These are phyloP conservation scores for Laticauda colubrina DNA, from an alignment of 2,113 vertebrate genomes.

Conservation along the genomic window DNA sequence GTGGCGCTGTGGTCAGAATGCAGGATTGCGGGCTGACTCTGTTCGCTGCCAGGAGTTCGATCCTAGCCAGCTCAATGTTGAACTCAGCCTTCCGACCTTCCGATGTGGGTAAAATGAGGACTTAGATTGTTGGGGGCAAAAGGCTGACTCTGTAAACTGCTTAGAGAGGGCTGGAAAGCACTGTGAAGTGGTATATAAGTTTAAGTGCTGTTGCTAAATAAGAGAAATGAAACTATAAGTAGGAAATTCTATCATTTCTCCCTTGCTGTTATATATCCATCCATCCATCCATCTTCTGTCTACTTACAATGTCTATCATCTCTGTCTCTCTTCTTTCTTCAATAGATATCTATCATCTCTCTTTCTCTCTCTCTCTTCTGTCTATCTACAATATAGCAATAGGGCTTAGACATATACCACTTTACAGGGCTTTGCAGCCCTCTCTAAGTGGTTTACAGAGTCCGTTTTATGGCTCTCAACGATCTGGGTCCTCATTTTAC, in stretches of 20 bases:
- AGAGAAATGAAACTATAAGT: background rate
- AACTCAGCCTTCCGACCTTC: background rate
- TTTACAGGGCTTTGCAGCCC: no score
- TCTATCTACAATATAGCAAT: no score
- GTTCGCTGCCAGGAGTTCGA: background rate
- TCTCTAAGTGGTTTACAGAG: no score
- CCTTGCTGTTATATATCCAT: background rate
- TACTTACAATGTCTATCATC: no score
- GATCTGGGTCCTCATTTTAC: no score
- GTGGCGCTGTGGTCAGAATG: background rate
- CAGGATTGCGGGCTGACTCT: background rate
- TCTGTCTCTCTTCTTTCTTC: no score
- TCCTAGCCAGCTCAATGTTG: background rate
- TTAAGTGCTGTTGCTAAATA: background rate
- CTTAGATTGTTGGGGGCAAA: background rate
- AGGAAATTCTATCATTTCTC: background rate
- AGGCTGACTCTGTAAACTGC: no score
- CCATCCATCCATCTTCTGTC: no score
- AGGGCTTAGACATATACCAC: no score
- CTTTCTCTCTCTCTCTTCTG: no score
- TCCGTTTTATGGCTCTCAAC: no score
- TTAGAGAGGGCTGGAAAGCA: background rate
- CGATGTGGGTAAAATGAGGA: background rate
- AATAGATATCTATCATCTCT: no score
- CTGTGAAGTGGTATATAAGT: background rate